Conservation (phyloP, 2,797 vertebrate species). For the Enteromius radiatus region DNA sequence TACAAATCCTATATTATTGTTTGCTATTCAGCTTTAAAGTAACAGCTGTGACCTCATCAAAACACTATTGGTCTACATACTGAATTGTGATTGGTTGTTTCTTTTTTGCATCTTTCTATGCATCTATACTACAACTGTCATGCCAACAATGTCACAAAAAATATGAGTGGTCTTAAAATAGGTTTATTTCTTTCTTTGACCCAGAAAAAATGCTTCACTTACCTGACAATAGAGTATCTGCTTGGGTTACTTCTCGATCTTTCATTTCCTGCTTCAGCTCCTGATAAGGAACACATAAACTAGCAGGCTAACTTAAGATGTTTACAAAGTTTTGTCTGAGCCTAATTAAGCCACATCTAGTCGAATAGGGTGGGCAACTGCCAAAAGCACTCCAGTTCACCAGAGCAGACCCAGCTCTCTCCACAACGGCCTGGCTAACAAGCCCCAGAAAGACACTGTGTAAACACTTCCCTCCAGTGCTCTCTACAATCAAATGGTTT, state of each 20-base stretch:
- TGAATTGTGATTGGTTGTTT: background rate
- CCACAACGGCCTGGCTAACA: conserved; percentile 53
- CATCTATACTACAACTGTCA: background rate
- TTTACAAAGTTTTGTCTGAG: conserved; percentile 48
- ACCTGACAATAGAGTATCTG: background rate
- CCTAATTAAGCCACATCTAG: conserved; percentile 48
- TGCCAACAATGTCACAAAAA: background rate
- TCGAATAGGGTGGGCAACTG: conserved; percentile 68
- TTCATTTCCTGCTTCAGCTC: conserved; percentile 34
- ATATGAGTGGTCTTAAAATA: background rate
- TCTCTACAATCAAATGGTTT: conserved; percentile 75
- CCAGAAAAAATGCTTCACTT: background rate
- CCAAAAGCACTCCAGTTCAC: conserved; percentile 59
- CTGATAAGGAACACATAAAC: conserved; percentile 23
- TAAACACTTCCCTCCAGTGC: conserved; percentile 58
- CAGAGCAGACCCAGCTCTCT: conserved; percentile 51
- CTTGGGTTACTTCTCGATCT: background rate
- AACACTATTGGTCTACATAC: background rate
- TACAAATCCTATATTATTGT: background rate
- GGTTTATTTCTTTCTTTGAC: background rate
- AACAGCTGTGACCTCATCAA: too few relatives aligned
- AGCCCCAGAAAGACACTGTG: conserved; percentile 63
- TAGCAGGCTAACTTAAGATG: conserved; percentile 55
- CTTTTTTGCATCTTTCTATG: background rate
- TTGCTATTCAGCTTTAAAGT: background rate